A percentile compares a stretch with the other conserved stretches of the same genome.
These are phyloP conservation scores for Geodia barretti DNA, from an alignment of 37 sponge, comb jelly and placozoan genomes.

Conservation along the genomic window DNA sequence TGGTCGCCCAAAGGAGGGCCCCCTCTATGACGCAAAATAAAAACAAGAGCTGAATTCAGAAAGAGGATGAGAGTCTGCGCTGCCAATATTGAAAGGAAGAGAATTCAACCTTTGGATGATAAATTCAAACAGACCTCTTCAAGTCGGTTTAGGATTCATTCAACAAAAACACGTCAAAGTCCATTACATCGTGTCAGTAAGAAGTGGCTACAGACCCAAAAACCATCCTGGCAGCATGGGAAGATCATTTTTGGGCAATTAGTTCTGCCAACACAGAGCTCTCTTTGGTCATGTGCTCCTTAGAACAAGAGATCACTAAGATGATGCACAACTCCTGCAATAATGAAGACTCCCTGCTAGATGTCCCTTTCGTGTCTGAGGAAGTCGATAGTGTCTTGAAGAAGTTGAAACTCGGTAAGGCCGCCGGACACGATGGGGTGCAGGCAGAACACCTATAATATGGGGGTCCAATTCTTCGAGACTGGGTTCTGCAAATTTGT, in stretches of 20 bases:
- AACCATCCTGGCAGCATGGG: not conserved
- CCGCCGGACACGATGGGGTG: not conserved
- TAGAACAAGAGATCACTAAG: not conserved
- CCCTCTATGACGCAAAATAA: no score
- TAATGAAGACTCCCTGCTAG: not conserved
- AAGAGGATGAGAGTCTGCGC: not conserved
- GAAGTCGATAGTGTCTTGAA: not conserved
- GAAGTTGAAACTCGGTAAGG: constrained; percentile 3
- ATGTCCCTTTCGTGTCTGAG: constrained; percentile 2
- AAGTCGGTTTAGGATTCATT: not conserved
- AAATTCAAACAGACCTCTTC: constrained; percentile 2
- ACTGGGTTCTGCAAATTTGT: no score
- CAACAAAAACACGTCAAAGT: not conserved
- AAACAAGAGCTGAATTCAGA: not conserved
- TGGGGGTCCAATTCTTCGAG: no score
- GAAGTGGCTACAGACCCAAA: not conserved
- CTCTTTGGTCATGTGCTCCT: not conserved
- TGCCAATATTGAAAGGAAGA: constrained; percentile 1
- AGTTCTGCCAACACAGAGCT: not conserved
- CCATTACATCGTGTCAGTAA: not conserved
- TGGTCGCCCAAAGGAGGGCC: no score
- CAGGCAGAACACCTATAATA: constrained; percentile 13
- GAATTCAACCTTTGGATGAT: not conserved
- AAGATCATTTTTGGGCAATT: not conserved
- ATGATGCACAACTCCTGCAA: not conserved